phyloP scores from a whole-genome alignment of 2,113 vertebrate species.

The Chionomys nivalis region DNA sequence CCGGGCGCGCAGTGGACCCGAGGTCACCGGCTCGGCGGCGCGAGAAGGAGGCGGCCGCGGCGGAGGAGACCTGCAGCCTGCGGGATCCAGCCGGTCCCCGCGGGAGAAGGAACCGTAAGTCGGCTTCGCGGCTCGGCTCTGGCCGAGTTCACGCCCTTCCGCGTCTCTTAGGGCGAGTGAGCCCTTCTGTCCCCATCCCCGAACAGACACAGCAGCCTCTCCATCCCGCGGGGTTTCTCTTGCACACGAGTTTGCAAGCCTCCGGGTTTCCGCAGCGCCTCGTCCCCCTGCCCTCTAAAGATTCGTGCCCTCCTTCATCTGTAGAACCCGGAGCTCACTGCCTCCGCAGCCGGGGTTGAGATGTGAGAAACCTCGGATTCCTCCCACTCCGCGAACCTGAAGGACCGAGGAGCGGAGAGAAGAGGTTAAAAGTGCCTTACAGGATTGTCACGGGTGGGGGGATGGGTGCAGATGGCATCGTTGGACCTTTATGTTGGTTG shows the following conservation, averaged over 20 bases:
- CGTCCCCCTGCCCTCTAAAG: too few species aligned
- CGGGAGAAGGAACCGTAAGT: conserved; percentile 74
- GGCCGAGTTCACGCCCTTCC: conserved; percentile 1
- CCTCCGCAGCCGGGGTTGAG: background rate
- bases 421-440: background rate
- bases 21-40: background rate
- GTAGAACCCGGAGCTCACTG: background rate
- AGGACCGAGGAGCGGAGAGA: background rate
- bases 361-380: background rate
- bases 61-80: conserved; percentile 36
- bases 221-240: too few species aligned
- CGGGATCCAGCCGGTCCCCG: background rate
- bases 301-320: background rate
- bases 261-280: too few species aligned
- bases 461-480: too few species aligned
- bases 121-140: background rate
- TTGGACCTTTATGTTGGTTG: too few species aligned
- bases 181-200: background rate
- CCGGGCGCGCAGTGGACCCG: conserved; percentile 56
- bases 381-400: background rate
- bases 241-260: too few species aligned
- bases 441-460: too few species aligned
- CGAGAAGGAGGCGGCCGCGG: background rate
- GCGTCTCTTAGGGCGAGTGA: background rate
- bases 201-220: background rate